Base-by-base conservation (phyloP, 2,888 invertebrate species). In the Plusia festucae region DNA sequence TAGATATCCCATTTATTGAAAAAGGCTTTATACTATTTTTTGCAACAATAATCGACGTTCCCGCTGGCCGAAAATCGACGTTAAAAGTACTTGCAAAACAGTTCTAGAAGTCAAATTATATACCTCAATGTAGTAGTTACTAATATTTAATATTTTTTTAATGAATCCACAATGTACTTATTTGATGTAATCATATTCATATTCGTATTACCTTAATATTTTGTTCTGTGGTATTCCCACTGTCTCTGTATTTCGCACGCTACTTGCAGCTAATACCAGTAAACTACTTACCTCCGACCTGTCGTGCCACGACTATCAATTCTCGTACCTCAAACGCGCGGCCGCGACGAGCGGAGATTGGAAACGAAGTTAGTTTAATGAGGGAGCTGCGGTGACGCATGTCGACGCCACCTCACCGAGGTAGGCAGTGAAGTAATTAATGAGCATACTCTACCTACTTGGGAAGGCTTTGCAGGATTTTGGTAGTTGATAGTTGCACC, bases 291-390 rank as follows among this genome's bases (percentile, higher is more conserved):
- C n/a, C 40, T n/a, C n/a, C n/a, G n/a, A 34, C 13, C 34, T n/a
- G 40, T 40, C 40, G 2, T 20, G 11, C 18, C 46, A 53, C 62
- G 53, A 76, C 74, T 74, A 74, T 74, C 76, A 74, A 76, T 74
- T 72, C 53, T 59, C 62, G 40, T 76, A 71, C 69, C 71, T 79
- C 74, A 71, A 65, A 55, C 76, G 49, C 61, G 79, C 64, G 20
- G 27, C 66, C 61, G 79, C 64, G 20, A 27, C 66, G 67, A 22
- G 68, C 79, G 79, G 80, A 79, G 80, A 79, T 79, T 80, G 79
- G 27, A 79, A 76, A 76, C 76, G 60, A 79, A 79, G 63, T 79
- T 74, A 72, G 68, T 74, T 77, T 80, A 79, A 80, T 79, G 80
- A 80, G 74, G 51, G 61, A 54, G 78, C 34, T 68, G 63, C 70